A percentile compares a stretch with the other conserved stretches of the same genome.
phyloP scores from a whole-genome alignment of 1,140 invertebrate genomes.

The Lasaia peninsularis region DNA sequence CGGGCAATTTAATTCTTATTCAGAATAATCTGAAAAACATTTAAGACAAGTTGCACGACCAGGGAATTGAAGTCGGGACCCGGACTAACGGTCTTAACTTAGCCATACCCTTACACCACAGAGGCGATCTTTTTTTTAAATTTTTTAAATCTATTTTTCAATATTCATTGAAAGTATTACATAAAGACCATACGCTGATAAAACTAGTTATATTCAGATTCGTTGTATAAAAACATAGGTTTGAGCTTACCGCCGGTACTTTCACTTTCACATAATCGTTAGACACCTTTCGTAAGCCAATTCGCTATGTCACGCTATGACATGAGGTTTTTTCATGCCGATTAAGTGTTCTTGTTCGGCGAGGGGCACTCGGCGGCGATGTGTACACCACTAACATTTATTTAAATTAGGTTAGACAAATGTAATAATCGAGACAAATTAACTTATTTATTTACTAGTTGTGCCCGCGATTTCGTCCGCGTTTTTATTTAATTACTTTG shows the following conservation, averaged over 20 bases:
- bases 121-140: too few relatives aligned
- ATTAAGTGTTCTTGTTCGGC: conserved; percentile 11
- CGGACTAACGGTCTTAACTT: too few relatives aligned
- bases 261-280: conserved; percentile 33
- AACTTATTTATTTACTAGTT: too few relatives aligned
- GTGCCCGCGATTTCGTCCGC: too few relatives aligned
- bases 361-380: neutral
- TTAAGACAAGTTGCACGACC: too few relatives aligned
- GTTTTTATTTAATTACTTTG: too few relatives aligned
- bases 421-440: too few relatives aligned
- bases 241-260: conserved; percentile 25
- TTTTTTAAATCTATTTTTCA: too few relatives aligned
- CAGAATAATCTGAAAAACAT: too few relatives aligned
- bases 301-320: conserved; percentile 26
- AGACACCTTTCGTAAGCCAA: conserved; percentile 25
- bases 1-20: too few relatives aligned
- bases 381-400: neutral
- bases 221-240: conserved; percentile 11
- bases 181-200: neutral
- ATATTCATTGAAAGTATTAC: neutral
- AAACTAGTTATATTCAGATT: conserved; percentile 3
- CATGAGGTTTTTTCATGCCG: conserved; percentile 23
- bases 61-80: too few relatives aligned
- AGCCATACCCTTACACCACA: too few relatives aligned
- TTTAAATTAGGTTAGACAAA: neutral